Evolutionary conservation across 2,888 invertebrate species (phyloP), one percentile per base, ranked within the genome.

Genomic region (Heliconius ethilla): DNA sequence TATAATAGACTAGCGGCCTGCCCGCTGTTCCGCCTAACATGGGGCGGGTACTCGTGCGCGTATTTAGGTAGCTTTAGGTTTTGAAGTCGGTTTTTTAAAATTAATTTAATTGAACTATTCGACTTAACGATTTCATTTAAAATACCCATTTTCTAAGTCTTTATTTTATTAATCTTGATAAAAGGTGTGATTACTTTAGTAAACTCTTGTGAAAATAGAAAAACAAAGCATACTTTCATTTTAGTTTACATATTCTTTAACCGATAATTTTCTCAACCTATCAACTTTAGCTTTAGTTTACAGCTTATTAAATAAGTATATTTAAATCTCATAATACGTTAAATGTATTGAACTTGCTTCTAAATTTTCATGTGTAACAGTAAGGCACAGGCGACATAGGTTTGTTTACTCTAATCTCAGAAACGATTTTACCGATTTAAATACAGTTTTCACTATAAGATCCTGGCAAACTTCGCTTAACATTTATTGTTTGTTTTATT

Each of bases 151-250:
- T 33, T 7, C 22, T 7, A 40, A 11, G 4, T 37, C 1, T 29
- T 63, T 63, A 63, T 65, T 13, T 65, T 22, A 65, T 29, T 65
- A 10, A 33, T 15, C 37, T n/a, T 7, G 15, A 40, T 40, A 67
- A 67, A 67, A 10, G 18, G 37, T 67, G n/a, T 22, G 75, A 51
- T 51, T 18, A 18, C 70, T 29, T 29, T 9, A 69, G 45, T 9
- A n/a, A 29, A 29, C 22, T 22, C 70, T 55, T 45, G 29, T 29
- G 29, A 70, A 51, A 67, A 37, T 37, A 9, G 18, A n/a, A 67
- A 67, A 22, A 22, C 70, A 70, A 70, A 55, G 29, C 22, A 27
- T 55, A 70, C 51, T 18, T 70, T 51, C 27, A 55, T 70, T 70
- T 51, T 29, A 22, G 55, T 51, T 22, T 55, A 10, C 11, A 11